Evolutionary conservation across 2,888 invertebrate genomes (phyloP), one percentile per base, ranked within the genome.

Genomic region (Acronicta aceris): DNA sequence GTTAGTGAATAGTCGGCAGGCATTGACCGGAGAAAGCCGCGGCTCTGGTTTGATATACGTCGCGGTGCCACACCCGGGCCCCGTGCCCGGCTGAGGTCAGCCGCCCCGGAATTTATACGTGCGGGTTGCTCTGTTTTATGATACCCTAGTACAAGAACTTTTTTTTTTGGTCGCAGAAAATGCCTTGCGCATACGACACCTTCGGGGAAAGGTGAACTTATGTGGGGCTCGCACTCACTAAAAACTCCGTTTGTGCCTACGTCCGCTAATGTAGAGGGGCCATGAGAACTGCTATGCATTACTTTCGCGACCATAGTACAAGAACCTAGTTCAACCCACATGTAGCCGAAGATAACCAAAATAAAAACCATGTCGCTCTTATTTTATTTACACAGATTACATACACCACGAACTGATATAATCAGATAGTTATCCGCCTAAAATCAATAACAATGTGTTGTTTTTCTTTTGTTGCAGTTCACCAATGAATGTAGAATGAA

Each of bases 401-500:
- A 9, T 30, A 5, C 1, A 3, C 7, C 8, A 30, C 30, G 30
- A 9, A 38, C 6, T 38, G 8, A 38, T n/a, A n/a, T 12, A n/a
- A 38, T n/a, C 6, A 8, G 36, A 16, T 33, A 47, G 6, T 1
- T n/a, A n/a, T n/a, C n/a, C n/a, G n/a, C n/a, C n/a, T 33, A 17
- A 17, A 36, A 21, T 30, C 10, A 48, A 42, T 41, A 25, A 8
- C 55, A 41, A 58, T 5, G 2, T 47, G 15, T 62, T 54, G 64
- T 27, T 74, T 56, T 57, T 9, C 61, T 71, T 74, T 85, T 85
- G 84, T 90, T 89, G 8, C 88, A 89, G 89, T 83, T 81, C 78
- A 76, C 78, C 65, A 65, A 69, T 71, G 70, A 52, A 51, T 58
- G 76, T 78, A 86, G 75, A 74, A 89, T 90, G 89, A 76, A 58